phyloP scores from a whole-genome alignment of 2,797 vertebrate genomes.

The Danio albolineatus region DNA sequence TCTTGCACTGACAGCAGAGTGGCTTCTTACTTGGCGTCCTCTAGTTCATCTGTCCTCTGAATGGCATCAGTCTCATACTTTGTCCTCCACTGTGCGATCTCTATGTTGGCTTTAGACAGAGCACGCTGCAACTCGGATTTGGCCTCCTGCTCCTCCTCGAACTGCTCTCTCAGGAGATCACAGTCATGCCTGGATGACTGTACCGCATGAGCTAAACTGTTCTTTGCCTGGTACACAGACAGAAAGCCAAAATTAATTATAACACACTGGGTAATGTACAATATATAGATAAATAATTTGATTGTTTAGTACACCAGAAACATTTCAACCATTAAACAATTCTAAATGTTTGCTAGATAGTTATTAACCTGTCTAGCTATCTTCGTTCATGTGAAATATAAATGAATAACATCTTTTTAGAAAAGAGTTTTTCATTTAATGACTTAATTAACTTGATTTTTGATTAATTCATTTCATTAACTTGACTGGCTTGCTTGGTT shows the following conservation, averaged over 20 bases:
- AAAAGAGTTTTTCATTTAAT: too few species aligned
- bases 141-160: constrained; percentile 86
- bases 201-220: constrained; percentile 81
- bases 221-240: constrained; percentile 77
- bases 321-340: too few species aligned
- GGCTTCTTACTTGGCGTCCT: constrained; percentile 83
- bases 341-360: too few species aligned
- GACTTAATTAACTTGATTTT: background rate
- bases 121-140: constrained; percentile 83
- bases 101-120: constrained; percentile 82
- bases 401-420: too few species aligned
- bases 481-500: too few species aligned
- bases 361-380: too few species aligned
- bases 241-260: background rate
- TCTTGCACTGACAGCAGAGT: background rate
- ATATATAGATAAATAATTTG: too few species aligned
- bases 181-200: constrained; percentile 78
- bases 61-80: constrained; percentile 89
- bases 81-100: constrained; percentile 85
- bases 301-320: too few species aligned
- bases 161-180: constrained; percentile 82
- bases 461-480: too few species aligned
- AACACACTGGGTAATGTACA: too few species aligned
- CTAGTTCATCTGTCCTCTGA: constrained; percentile 85
- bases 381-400: too few species aligned